A percentile compares a stretch with the other conserved stretches of the same genome.
phyloP scores from a whole-genome alignment of 2,797 vertebrate species.

The Takifugu rubripes region DNA sequence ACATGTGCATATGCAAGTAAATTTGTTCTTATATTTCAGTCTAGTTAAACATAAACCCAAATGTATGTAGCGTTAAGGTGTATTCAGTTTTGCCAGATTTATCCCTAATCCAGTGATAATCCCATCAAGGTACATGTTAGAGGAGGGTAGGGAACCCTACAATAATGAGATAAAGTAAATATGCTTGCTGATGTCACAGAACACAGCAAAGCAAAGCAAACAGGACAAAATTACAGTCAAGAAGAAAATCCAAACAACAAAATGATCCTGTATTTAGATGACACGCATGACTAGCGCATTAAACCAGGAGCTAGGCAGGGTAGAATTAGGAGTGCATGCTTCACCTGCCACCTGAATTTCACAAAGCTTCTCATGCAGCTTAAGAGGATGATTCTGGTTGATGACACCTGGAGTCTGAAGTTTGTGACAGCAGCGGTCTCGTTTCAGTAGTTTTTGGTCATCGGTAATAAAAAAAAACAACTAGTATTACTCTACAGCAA shows the following conservation, averaged over 20 bases:
- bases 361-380: slow-evolving; percentile 28
- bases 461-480: slow-evolving; percentile 1
- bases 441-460: background rate
- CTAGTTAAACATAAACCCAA: slow-evolving; percentile 1
- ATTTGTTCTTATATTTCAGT: slow-evolving; percentile 7
- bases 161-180: slow-evolving; percentile 7
- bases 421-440: too few relatives aligned
- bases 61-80: slow-evolving; percentile 21
- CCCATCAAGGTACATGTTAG: slow-evolving; percentile 51
- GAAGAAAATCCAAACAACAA: slow-evolving; percentile 40
- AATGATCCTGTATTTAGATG: slow-evolving; percentile 39
- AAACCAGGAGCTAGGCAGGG: slow-evolving; percentile 1
- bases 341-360: slow-evolving; percentile 36
- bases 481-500: background rate
- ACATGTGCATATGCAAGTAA: slow-evolving; percentile 2
- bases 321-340: slow-evolving; percentile 12
- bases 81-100: slow-evolving; percentile 21
- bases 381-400: slow-evolving; percentile 14
- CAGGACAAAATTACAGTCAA: slow-evolving; percentile 15
- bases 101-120: slow-evolving; percentile 67
- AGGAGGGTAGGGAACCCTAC: slow-evolving; percentile 38
- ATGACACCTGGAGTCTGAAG: slow-evolving; percentile 2
- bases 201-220: slow-evolving; percentile 16
- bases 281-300: slow-evolving; percentile 32
- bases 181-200: slow-evolving; percentile 19